Conservation (phyloP, 2,797 vertebrate genomes). For the Darevskia mixta region DNA sequence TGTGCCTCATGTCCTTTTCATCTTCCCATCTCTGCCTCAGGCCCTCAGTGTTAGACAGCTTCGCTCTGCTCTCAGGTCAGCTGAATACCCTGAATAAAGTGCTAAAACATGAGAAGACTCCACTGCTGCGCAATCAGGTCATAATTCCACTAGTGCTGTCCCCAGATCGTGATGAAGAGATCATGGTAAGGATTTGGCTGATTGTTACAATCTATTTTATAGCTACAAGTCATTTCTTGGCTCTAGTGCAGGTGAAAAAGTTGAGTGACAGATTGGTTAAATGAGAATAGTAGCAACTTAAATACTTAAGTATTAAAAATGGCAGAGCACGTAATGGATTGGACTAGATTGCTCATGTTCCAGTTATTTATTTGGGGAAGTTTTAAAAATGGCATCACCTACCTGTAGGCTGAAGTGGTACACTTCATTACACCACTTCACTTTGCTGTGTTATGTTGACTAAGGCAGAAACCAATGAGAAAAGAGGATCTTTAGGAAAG, state of each 20-base stretch:
- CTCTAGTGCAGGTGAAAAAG: not conserved
- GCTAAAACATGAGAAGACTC: constrained; percentile 95
- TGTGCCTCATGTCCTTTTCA: not conserved
- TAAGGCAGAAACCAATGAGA: not conserved
- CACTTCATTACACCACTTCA: not conserved
- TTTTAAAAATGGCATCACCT: not conserved
- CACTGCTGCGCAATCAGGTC: constrained; percentile 92
- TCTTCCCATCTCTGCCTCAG: constrained; percentile 73
- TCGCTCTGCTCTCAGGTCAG: constrained; percentile 95
- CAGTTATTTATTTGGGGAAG: not conserved
- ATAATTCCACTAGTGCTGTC: constrained; percentile 96
- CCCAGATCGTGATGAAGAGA: constrained; percentile 95
- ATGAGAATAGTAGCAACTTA: not conserved
- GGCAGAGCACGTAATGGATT: not conserved
- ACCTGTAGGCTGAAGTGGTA: not conserved
- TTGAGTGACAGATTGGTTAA: not conserved
- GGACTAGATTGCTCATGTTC: not conserved
- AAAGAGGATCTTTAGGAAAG: not conserved
- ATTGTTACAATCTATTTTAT: not conserved
- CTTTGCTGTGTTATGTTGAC: not conserved
- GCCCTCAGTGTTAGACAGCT: constrained; percentile 98
- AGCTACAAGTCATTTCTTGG: not conserved
- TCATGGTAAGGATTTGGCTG: constrained; percentile 86
- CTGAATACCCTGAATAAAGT: constrained; percentile 97
- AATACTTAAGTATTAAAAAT: not conserved